Percentiles rank a stretch among this genome's conserved stretches.
Conservation (phyloP, 2,113 vertebrate genomes). For the Centropristis striata region DNA sequence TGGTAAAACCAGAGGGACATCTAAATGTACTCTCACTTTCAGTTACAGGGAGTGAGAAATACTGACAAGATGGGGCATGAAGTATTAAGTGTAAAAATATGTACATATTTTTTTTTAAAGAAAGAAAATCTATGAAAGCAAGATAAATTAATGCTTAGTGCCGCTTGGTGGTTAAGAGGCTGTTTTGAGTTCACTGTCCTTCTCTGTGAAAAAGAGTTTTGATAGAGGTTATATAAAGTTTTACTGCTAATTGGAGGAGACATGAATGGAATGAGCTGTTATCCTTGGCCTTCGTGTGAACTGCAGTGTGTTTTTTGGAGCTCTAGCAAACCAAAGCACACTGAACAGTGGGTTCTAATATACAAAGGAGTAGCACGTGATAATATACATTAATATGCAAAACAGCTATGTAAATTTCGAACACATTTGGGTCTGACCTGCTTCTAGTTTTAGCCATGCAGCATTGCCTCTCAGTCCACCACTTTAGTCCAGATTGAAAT, state of each 20-base stretch:
- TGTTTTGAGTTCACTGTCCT: constrained; percentile 4
- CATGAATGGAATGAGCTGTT: constrained; percentile 13
- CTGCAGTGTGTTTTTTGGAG: not conserved
- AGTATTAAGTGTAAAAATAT: not conserved
- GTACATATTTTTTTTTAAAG: not conserved
- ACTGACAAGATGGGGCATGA: no score
- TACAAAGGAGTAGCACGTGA: not conserved
- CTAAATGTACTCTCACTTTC: not conserved
- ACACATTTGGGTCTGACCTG: not conserved
- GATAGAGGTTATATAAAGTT: not conserved
- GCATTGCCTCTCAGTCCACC: not conserved
- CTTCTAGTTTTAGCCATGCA: not conserved
- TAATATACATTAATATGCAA: not conserved
- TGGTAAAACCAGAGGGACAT: not conserved
- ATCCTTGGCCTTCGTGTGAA: constrained; percentile 1
- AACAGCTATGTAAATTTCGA: not conserved
- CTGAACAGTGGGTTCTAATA: not conserved
- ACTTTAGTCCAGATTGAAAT: not conserved
- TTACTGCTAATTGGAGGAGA: constrained; percentile 8
- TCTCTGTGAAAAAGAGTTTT: not conserved
- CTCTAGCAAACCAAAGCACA: not conserved
- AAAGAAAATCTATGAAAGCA: constrained; percentile 12
- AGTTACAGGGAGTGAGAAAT: not conserved
- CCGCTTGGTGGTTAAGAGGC: not conserved
- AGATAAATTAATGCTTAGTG: not conserved